Evolutionary conservation across 2,113 vertebrate genomes (phyloP), one percentile per base, ranked within the genome.

Genomic region (Stercorarius parasiticus): DNA sequence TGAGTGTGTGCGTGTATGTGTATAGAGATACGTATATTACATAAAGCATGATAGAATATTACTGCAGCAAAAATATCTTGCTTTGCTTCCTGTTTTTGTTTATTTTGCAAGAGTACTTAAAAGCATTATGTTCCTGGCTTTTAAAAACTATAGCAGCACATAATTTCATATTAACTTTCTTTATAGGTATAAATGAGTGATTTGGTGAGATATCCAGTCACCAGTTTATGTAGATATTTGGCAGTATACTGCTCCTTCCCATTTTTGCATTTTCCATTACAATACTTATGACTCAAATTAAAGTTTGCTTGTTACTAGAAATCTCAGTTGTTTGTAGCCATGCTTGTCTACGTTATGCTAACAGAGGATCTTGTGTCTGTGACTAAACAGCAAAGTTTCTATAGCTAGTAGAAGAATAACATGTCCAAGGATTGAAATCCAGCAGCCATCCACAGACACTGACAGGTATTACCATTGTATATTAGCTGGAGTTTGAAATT

Each of bases 391-490:
- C 93, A 96, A 97, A 97, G 59, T 97, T 88, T 91, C 96, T 93
- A 94, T 98, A 97, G 96, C 64, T 97, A 97, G 86, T 97, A 97
- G 97, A 97, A 97, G 97, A 97, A 90, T 97, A 97, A 95, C 70
- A 95, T 97, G 96, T 87, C 97, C 97, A 93, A 97, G 97, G 97
- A 98, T 97, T 97, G 97, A 97, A 97, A 98, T 98, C 86, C 97
- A 98, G 90, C 98, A 98, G 64, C 96, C 96, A 89, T 98, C 98
- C 95, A 97, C 98, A 95, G 97, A 98, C 82, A 98, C 97, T 85
- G 98, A 98, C 97, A 98, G 98, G 98, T 98, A 98, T 96, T 97
- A 76, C 77, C 45, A 42, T 65, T 90, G 73, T 92, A 21, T 90
- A 77, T 88, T 97, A 95, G 80, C 77, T 95, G 58, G 21, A 92